Evolutionary conservation across 2,888 invertebrate genomes (phyloP), one percentile per base, ranked within the genome.

Genomic region (Tenthredo scrophulariae): DNA sequence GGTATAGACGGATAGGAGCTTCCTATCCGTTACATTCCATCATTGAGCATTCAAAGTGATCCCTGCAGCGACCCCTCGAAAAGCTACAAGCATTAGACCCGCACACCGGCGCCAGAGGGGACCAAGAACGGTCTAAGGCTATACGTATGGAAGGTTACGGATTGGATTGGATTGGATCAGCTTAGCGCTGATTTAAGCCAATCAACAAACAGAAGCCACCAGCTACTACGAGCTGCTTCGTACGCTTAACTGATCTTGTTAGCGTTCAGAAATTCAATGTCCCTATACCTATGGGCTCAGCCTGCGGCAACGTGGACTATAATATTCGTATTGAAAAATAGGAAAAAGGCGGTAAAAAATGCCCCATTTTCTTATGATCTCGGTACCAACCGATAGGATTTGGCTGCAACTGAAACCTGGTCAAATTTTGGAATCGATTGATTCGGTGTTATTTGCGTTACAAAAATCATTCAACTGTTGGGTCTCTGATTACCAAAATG

Each of bases 101-200:
- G 77, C 29, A 33, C 7, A 54, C 50, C 77, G 77, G 77, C 77
- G 77, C 77, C 77, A 77, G 77, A 77, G 77, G 77, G 50, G 29
- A 54, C 33, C n/a, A n/a, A 40, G 26, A 77, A 46, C 43, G 26
- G 75, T 43, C 43, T 43, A 26, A 26, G 22, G 75, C 29, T 77
- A 10, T n/a, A 29, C 18, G 77, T 77, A 77, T 54, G 77, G 29
- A 33, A 62, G 80, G 80, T 50, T 80, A 80, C 58, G 80, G 80
- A 62, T 80, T 80, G 80, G 80, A 79, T 88, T 88, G 88, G 91
- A 92, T 93, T 92, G 92, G 92, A 93, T 93, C 93, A 91, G 93
- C 93, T 93, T 93, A 93, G 88, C 92, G 92, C 89, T 92, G 93
- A 93, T 93, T 93, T 93, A 93, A 93, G 93, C 93, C 93, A 93